Conservation (phyloP, 2,797 vertebrate species). For the Nannoperca obscura region DNA sequence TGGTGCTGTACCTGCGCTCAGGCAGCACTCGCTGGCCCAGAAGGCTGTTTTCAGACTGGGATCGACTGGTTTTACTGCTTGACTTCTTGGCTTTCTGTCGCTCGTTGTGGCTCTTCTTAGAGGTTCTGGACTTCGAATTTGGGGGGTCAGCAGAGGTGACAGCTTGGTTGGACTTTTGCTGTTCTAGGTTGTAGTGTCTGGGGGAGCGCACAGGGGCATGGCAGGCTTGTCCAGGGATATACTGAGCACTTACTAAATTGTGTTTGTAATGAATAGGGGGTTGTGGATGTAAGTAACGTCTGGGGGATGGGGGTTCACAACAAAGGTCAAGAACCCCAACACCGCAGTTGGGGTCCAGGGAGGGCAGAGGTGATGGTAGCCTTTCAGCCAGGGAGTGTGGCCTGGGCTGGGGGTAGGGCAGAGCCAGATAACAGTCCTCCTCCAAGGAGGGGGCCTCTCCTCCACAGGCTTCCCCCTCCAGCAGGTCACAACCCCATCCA, state of each 20-base stretch:
- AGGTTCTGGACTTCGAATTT: constrained; percentile 64
- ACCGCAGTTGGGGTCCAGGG: constrained; percentile 77
- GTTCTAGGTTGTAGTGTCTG: constrained; percentile 70
- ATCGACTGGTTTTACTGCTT: constrained; percentile 85
- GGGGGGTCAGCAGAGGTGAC: constrained; percentile 77
- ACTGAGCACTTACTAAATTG: constrained; percentile 86
- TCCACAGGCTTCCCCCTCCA: constrained; percentile 68
- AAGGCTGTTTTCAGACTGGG: constrained; percentile 90
- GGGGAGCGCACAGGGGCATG: constrained; percentile 72
- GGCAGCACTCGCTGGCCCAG: constrained; percentile 79
- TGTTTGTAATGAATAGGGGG: constrained; percentile 76
- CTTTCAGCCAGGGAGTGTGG: constrained; percentile 74
- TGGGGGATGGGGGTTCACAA: constrained; percentile 75
- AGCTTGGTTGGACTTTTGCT: constrained; percentile 64
- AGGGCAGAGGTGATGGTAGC: constrained; percentile 76
- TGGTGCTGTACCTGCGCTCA: constrained; percentile 86
- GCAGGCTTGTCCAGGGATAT: constrained; percentile 82
- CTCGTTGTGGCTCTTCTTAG: constrained; percentile 84
- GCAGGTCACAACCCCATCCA: constrained; percentile 79
- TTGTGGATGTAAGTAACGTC: constrained; percentile 71
- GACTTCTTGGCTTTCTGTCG: constrained; percentile 76
- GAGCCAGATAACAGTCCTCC: constrained; percentile 76
- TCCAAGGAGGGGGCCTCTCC: constrained; percentile 76
- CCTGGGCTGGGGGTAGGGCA: constrained; percentile 76
- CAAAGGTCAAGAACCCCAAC: constrained; percentile 70